These are phyloP conservation scores for Formica aserva DNA, from an alignment of 2,888 invertebrate species.

Conservation along the genomic window DNA sequence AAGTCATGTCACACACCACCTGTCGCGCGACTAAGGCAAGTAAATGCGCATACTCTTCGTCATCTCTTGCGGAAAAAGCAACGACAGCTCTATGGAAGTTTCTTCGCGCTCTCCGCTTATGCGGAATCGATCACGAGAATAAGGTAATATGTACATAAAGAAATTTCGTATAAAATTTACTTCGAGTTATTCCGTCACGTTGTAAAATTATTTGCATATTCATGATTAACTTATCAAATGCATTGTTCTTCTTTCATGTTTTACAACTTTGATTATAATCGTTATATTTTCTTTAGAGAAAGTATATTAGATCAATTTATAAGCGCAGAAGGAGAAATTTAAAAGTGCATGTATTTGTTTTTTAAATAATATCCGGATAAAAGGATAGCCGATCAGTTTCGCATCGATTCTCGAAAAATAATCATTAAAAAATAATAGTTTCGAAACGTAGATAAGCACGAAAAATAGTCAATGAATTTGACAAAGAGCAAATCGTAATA, in stretches of 20 bases:
- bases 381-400: neutral
- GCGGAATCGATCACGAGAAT: conserved; percentile 1
- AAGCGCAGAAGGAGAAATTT: neutral
- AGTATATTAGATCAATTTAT: neutral
- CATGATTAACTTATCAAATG: neutral
- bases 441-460: neutral
- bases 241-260: neutral
- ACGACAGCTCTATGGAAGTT: conserved; percentile 1
- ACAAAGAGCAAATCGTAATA: conserved; percentile 57
- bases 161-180: neutral
- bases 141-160: neutral
- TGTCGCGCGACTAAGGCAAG: conserved; percentile 62
- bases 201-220: neutral
- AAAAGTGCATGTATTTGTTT: neutral
- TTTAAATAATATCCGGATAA: neutral
- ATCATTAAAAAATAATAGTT: neutral
- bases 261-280: neutral
- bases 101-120: neutral
- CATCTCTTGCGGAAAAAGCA: conserved; percentile 44
- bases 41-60: conserved; percentile 62
- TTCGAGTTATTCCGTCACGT: neutral
- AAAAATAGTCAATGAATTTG: conserved; percentile 53
- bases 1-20: conserved; percentile 63
- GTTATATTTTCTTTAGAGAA: neutral
- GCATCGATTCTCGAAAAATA: neutral